Conservation (phyloP, 2,113 vertebrate genomes). For the Zingel zingel region DNA sequence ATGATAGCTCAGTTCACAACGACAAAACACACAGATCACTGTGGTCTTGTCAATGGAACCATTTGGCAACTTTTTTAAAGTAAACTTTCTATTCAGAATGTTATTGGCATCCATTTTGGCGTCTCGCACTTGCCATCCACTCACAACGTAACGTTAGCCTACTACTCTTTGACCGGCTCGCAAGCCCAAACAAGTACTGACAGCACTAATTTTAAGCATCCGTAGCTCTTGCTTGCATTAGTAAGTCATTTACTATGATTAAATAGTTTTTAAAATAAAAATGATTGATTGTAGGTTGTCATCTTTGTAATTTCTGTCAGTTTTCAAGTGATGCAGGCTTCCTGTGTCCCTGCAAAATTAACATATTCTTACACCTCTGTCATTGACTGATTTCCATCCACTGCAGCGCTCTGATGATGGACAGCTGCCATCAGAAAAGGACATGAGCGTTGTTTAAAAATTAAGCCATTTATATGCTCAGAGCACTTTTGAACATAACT, state of each 20-base stretch:
- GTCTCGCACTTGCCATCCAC: too few relatives aligned
- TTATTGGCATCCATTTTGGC: too few relatives aligned
- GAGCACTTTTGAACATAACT: conserved; percentile 21
- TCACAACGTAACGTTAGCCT: too few relatives aligned
- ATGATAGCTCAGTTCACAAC: too few relatives aligned
- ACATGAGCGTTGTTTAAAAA: conserved; percentile 11
- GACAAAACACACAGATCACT: too few relatives aligned
- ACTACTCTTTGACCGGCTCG: too few relatives aligned
- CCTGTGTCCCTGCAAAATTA: background rate
- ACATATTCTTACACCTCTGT: conserved; percentile 9
- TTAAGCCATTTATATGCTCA: conserved; percentile 14
- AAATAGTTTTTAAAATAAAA: background rate
- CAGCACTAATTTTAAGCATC: background rate
- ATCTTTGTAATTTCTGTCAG: background rate
- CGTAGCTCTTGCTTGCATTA: background rate
- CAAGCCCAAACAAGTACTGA: too few relatives aligned
- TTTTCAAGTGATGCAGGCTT: background rate
- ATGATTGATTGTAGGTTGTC: background rate
- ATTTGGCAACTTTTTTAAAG: too few relatives aligned
- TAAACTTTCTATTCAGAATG: too few relatives aligned
- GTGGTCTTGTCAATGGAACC: too few relatives aligned
- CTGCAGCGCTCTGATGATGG: conserved; percentile 21
- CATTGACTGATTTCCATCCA: conserved; percentile 1
- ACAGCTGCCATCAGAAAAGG: conserved; percentile 31
- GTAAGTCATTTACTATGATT: background rate